These are phyloP conservation scores for Phainopepla nitens DNA, from an alignment of 2,113 vertebrate species.

Conservation along the genomic window DNA sequence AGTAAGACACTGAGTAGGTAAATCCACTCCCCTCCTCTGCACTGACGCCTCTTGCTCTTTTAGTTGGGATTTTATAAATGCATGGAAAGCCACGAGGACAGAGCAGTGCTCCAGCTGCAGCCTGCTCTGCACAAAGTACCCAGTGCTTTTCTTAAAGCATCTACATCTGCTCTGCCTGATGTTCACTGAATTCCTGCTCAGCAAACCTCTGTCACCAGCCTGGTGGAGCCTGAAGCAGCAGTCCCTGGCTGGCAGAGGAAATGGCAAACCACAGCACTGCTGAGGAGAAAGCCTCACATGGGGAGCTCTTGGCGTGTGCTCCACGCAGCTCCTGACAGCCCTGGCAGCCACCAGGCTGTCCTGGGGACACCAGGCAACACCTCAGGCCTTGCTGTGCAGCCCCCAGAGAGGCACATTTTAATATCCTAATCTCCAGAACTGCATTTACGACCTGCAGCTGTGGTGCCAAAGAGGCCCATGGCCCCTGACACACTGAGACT, in stretches of 20 bases:
- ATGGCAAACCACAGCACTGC: neutral
- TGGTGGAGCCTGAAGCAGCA: neutral
- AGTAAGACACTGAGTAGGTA: neutral
- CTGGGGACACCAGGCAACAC: neutral
- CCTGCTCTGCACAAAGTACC: neutral
- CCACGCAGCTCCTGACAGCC: neutral
- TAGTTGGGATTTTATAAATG: neutral
- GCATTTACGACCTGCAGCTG: conserved; percentile 48
- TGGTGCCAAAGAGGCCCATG: conserved; percentile 18
- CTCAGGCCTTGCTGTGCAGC: neutral
- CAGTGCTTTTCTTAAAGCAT: neutral
- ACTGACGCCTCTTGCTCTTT: neutral
- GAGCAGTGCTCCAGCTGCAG: neutral
- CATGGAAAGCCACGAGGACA: rapidly evolving
- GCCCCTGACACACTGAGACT: neutral
- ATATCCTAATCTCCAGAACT: conserved; percentile 19
- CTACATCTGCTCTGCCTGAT: neutral
- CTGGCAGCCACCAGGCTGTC: neutral
- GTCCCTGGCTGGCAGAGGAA: neutral
- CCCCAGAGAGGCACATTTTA: neutral
- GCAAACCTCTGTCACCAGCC: neutral
- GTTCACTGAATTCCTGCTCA: neutral
- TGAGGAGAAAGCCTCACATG: neutral
- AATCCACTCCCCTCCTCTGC: neutral
- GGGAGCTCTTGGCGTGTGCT: neutral